Evolutionary conservation across 2,113 vertebrate species (phyloP), one percentile per base, ranked within the genome.

Genomic region (Oncorhynchus nerka): DNA sequence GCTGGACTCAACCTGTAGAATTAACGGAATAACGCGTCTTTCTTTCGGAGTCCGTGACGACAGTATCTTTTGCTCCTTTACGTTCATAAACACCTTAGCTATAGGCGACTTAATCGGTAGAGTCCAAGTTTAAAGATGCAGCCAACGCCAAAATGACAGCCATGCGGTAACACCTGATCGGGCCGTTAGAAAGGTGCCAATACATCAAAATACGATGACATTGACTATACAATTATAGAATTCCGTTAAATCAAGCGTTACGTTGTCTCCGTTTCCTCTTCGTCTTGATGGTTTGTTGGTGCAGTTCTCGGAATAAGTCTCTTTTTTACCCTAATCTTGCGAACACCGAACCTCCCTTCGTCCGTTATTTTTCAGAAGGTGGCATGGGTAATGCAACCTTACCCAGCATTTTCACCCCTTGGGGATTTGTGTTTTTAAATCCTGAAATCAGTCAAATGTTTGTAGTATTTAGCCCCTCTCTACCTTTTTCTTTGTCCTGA

Each of bases 401-500:
- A 86, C 90, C 89, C 90, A 86, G 93, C 93, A 90, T 95, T 91
- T 93, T 92, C 91, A 93, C 92, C 94, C 94, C 86, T 85, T 11
- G 92, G 91, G 93, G 88, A 75, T 81, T 39, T 86, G 86, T 76
- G 78, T 83, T 69, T 72, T 34, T 11, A 34, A 86, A 90, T 87
- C 85, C 82, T 82, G 78, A 74, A 75, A 87, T 3, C 64, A 81
- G 82, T 81, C 80, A 88, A 86, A 85, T 84, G 85, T 85, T 84
- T 82, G 79, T 79, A 73, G 73, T 90, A 93, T 95, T 95, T 95
- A 95, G 96, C 95, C 96, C 95, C 95, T 94, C 94, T 95, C 94
- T 95, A 94, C 93, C 93, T 94, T 95, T 94, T 95, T 96, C 96
- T 97, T 97, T 97, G 96, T 97, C 96, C 96, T 96, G 95, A 97